These are phyloP conservation scores for Sericinus montela DNA, from an alignment of 2,888 invertebrate species.

Conservation along the genomic window DNA sequence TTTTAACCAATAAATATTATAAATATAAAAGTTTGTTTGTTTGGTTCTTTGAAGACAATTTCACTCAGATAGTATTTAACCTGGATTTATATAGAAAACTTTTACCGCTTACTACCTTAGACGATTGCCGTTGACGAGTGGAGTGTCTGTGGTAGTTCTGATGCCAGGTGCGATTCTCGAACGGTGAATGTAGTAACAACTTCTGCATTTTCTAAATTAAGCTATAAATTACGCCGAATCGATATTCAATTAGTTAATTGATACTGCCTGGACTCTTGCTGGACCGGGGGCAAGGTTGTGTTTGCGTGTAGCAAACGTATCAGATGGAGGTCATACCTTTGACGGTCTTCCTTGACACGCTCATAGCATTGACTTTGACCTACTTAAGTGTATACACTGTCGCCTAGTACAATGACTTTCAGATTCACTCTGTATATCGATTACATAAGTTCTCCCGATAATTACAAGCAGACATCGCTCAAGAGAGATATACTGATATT, in stretches of 20 bases:
- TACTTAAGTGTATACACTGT: neutral
- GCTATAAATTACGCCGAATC: neutral
- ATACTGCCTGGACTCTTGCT: neutral
- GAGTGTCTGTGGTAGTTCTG: too few relatives aligned
- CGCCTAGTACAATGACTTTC: neutral
- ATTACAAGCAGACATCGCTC: neutral
- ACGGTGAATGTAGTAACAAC: too few relatives aligned
- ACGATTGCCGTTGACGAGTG: too few relatives aligned
- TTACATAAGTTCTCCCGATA: neutral
- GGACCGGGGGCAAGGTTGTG: neutral
- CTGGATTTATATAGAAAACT: too few relatives aligned
- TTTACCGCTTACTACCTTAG: too few relatives aligned
- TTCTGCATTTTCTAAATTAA: too few relatives aligned
- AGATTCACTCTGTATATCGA: neutral
- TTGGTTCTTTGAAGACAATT: too few relatives aligned
- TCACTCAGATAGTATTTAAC: too few relatives aligned
- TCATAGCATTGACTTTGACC: conserved; percentile 10
- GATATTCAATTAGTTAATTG: neutral
- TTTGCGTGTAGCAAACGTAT: neutral
- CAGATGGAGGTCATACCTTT: neutral
- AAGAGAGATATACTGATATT: too few relatives aligned
- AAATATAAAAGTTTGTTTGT: too few relatives aligned
- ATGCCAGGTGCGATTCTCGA: too few relatives aligned
- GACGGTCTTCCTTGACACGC: conserved; percentile 10
- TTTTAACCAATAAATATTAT: too few relatives aligned